Conservation (phyloP, 2,797 vertebrate genomes). For the Typhlichthys subterraneus region DNA sequence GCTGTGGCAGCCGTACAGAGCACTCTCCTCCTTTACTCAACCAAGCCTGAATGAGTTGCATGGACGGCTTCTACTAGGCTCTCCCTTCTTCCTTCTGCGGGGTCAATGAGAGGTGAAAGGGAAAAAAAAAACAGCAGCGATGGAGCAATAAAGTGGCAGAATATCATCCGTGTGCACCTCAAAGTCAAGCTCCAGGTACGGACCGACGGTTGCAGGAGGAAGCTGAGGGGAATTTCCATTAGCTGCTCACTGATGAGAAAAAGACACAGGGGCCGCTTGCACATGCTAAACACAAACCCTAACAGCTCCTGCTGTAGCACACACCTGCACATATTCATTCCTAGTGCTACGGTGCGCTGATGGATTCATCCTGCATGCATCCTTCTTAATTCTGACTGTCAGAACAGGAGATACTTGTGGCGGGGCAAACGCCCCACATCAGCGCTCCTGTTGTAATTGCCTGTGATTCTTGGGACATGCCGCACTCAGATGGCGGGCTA, state of each 20-base stretch:
- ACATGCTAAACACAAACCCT: neutral
- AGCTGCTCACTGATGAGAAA: conserved; percentile 58
- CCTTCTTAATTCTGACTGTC: conserved; percentile 71
- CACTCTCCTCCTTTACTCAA: conserved; percentile 62
- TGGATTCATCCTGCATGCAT: conserved; percentile 67
- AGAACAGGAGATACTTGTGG: conserved; percentile 59
- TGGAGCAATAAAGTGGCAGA: conserved; percentile 22
- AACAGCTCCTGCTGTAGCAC: conserved; percentile 3
- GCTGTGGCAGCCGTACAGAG: conserved; percentile 70
- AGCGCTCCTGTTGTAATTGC: conserved; percentile 70
- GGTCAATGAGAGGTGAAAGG: conserved; percentile 68
- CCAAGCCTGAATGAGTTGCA: conserved; percentile 64
- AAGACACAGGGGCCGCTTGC: conserved; percentile 23
- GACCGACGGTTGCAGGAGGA: conserved; percentile 32
- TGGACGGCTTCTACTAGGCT: conserved; percentile 52
- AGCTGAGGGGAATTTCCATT: conserved; percentile 51
- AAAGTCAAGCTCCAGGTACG: conserved; percentile 44
- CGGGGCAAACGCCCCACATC: conserved; percentile 61
- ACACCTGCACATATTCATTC: conserved; percentile 22
- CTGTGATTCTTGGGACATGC: conserved; percentile 59
- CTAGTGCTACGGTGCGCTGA: conserved; percentile 44
- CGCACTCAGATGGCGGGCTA: conserved; percentile 66
- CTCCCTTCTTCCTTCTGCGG: conserved; percentile 37
- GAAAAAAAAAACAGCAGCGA: conserved; percentile 18
- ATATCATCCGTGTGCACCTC: conserved; percentile 40